These are phyloP conservation scores for Megalops cyprinoides DNA, from an alignment of 2,797 vertebrate species.

Conservation along the genomic window DNA sequence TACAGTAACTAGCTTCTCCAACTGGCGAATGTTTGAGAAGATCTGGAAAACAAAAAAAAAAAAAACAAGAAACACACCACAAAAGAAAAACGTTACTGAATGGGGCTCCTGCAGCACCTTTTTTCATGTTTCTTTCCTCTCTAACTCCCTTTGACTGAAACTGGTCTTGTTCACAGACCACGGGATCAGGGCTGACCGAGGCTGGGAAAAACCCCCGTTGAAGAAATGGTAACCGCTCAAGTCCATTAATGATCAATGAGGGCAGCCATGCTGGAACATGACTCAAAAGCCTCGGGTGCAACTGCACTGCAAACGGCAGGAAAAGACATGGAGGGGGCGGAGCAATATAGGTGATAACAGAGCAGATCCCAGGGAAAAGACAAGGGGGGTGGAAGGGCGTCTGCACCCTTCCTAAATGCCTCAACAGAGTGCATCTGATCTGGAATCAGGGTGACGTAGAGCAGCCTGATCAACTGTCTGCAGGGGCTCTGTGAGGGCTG, in stretches of 20 bases:
- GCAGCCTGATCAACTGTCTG: not conserved
- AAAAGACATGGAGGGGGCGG: not conserved
- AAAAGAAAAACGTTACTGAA: conserved; percentile 36
- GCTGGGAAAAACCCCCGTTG: not conserved
- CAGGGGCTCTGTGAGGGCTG: not conserved
- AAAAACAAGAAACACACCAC: conserved; percentile 35
- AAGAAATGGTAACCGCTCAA: not conserved
- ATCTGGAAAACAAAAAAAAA: conserved; percentile 72
- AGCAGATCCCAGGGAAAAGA: not conserved
- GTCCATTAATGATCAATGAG: not conserved
- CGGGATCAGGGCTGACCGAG: not conserved
- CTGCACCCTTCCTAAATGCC: not conserved
- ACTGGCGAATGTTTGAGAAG: conserved; percentile 82
- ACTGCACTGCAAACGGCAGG: not conserved
- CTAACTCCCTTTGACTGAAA: not conserved
- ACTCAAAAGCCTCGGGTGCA: not conserved
- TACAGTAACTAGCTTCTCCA: conserved; percentile 86
- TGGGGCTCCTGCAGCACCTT: conserved; percentile 20
- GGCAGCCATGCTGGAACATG: not conserved
- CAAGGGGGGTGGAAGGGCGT: not conserved
- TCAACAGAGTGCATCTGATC: not conserved
- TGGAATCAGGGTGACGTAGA: not conserved
- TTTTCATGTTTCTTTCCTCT: not conserved
- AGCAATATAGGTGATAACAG: not conserved
- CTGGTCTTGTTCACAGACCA: too few relatives aligned